These are phyloP conservation scores for Helicoverpa armigera DNA, from an alignment of 1,140 invertebrate genomes.

Conservation along the genomic window DNA sequence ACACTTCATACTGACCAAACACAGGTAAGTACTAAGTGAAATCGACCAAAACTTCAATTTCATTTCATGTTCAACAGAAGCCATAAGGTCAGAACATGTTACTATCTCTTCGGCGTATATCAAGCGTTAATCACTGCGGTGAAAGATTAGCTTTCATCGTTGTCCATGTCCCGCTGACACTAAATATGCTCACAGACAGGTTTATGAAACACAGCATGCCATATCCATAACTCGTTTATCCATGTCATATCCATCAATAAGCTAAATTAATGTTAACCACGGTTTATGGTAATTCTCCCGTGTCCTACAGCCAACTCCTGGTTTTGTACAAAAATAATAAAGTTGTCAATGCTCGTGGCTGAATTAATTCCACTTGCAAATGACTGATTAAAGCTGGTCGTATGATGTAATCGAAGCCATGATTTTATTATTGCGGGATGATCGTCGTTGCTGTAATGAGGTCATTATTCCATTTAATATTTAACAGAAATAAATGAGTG, in stretches of 20 bases:
- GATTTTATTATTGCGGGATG: background rate
- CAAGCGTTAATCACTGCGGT: conserved; percentile 38
- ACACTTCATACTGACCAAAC: too few species aligned
- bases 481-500: too few species aligned
- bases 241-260: conserved; percentile 52
- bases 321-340: conserved; percentile 65
- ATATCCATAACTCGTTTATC: conserved; percentile 36
- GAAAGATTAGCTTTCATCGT: conserved; percentile 43
- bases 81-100: conserved; percentile 26
- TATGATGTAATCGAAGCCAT: background rate
- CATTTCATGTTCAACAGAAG: conserved; percentile 16
- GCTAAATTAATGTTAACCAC: conserved; percentile 67
- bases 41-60: background rate
- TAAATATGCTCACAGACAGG: conserved; percentile 34
- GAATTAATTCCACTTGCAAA: conserved; percentile 68
- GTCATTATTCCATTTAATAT: too few species aligned
- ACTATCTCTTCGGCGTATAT: conserved; percentile 41
- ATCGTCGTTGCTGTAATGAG: too few species aligned
- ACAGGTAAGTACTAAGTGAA: background rate
- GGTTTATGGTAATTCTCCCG: conserved; percentile 63
- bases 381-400: conserved; percentile 49
- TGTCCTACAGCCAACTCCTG: conserved; percentile 56
- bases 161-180: conserved; percentile 34
- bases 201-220: conserved; percentile 33
- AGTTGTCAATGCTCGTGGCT: conserved; percentile 65